Evolutionary conservation across 2,113 vertebrate genomes (phyloP).

Genomic region (Gymnarchus niloticus): DNA sequence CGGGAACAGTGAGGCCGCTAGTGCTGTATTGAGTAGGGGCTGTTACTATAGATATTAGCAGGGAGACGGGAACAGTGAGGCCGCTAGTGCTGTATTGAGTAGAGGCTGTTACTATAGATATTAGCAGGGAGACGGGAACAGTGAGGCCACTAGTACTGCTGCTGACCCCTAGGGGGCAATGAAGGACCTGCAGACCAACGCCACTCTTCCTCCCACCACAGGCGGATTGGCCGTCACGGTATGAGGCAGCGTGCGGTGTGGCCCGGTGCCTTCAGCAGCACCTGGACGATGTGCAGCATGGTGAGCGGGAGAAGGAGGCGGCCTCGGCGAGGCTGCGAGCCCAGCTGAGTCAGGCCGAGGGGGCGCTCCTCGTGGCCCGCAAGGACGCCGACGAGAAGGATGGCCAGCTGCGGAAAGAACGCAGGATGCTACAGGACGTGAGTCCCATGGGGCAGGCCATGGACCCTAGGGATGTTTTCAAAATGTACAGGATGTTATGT

Average conservation of each 20-base stretch:
- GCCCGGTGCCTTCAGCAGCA: constrained; percentile 75
- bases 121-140: fast-evolving
- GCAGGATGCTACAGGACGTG: constrained; percentile 89
- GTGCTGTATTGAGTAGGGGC: no score
- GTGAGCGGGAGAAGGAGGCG: constrained; percentile 77
- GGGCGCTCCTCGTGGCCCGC: constrained; percentile 67
- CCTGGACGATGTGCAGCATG: constrained; percentile 73
- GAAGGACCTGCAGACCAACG: not conserved
- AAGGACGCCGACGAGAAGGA: constrained; percentile 80
- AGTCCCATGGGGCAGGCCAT: constrained; percentile 41
- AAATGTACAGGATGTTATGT: not conserved
- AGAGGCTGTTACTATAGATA: no score
- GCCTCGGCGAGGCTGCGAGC: constrained; percentile 59
- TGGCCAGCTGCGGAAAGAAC: constrained; percentile 70
- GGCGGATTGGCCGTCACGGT: constrained; percentile 80
- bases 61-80: no score
- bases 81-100: no score
- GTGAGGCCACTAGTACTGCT: not conserved
- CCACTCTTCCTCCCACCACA: constrained; percentile 34
- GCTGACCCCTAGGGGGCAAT: not conserved
- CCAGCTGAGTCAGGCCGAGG: constrained; percentile 73
- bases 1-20: no score
- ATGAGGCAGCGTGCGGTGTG: constrained; percentile 57
- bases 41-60: no score
- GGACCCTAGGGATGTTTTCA: not conserved